Evolutionary conservation across 2,888 invertebrate species (phyloP).

Genomic region (Ormyrus pomaceus): DNA sequence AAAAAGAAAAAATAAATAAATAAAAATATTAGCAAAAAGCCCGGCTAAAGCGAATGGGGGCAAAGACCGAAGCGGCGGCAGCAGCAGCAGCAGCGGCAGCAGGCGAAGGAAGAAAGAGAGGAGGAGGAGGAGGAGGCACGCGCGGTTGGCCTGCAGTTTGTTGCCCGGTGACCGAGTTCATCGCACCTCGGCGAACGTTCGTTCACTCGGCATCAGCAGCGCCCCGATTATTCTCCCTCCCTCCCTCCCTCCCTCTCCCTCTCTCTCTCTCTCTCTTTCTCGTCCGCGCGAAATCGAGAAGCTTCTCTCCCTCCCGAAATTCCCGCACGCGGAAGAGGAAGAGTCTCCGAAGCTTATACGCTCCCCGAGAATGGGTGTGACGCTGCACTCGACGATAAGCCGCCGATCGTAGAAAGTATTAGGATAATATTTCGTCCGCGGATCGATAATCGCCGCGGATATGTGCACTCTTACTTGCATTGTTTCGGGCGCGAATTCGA

Average conservation of each 20-base stretch:
- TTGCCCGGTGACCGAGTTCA: slow-evolving; percentile 76
- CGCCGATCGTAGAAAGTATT: no score
- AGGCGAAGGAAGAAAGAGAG: slow-evolving; percentile 43
- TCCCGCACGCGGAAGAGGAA: background rate
- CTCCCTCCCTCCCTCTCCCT: background rate
- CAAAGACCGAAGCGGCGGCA: slow-evolving; percentile 42
- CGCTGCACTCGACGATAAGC: no score
- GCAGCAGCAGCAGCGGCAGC: background rate
- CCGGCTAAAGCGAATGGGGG: slow-evolving; percentile 40
- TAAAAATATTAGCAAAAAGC: slow-evolving; percentile 15
- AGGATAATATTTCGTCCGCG: no score
- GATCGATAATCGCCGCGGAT: no score
- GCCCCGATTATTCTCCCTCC: slow-evolving; percentile 48
- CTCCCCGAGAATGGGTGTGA: no score
- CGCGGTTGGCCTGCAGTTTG: slow-evolving; percentile 69
- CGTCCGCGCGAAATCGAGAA: slow-evolving; percentile 72
- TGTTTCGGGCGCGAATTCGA: no score
- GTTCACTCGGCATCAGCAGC: slow-evolving; percentile 56
- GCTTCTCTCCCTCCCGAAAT: slow-evolving; percentile 61
- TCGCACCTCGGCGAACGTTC: slow-evolving; percentile 67
- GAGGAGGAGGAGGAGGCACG: slow-evolving; percentile 33
- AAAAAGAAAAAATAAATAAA: slow-evolving; percentile 44
- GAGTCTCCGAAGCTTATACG: no score
- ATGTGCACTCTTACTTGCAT: no score
- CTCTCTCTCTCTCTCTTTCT: background rate